Evolutionary conservation across 1,140 invertebrate species (phyloP).

Genomic region (Portunus trituberculatus): DNA sequence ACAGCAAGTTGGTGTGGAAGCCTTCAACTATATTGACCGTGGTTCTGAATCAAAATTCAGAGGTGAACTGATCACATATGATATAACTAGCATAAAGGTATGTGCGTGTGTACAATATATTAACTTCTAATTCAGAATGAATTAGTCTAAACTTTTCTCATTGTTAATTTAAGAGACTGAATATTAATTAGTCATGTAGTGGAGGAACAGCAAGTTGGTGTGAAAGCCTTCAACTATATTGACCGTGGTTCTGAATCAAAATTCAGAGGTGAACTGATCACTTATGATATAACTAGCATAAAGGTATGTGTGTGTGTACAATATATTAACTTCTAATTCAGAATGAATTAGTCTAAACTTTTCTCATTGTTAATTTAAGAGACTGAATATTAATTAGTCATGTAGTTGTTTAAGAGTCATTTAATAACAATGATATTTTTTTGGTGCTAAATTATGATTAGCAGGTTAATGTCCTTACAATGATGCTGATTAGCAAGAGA

Average conservation of each 20-base stretch:
- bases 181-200: conserved; percentile 31
- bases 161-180: too few relatives aligned
- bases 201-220: conserved; percentile 71
- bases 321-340: too few relatives aligned
- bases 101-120: neutral
- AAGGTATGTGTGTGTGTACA: conserved; percentile 43
- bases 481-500: neutral
- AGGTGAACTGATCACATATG: conserved; percentile 63
- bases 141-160: too few relatives aligned
- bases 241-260: conserved; percentile 76
- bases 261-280: conserved; percentile 69
- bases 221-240: conserved; percentile 75
- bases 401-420: too few relatives aligned
- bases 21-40: conserved; percentile 74
- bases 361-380: too few relatives aligned
- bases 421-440: too few relatives aligned
- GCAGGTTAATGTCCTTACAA: too few relatives aligned
- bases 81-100: conserved; percentile 61
- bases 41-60: conserved; percentile 76
- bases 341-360: too few relatives aligned
- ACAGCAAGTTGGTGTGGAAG: conserved; percentile 74
- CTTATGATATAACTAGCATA: conserved; percentile 57
- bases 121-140: too few relatives aligned
- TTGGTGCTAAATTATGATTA: too few relatives aligned
- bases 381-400: too few relatives aligned